Conservation (phyloP, 2,888 invertebrate species). For the Caenorhabditis uteleia region DNA sequence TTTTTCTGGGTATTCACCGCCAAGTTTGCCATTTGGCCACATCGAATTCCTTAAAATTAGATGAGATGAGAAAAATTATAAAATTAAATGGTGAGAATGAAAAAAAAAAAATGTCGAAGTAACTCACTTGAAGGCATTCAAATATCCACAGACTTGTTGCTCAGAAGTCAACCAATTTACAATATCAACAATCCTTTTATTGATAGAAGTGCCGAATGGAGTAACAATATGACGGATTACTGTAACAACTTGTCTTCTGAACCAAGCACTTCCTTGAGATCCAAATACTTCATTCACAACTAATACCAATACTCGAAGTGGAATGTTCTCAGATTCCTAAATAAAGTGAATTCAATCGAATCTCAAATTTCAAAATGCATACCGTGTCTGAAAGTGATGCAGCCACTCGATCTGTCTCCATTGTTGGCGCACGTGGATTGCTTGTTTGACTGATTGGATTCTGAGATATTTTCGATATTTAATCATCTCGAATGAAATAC, state of each 20-base stretch:
- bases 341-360: background rate
- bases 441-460: conserved; percentile 24
- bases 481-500: conserved; percentile 1
- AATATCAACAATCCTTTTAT: conserved; percentile 85
- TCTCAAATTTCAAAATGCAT: background rate
- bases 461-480: conserved; percentile 13
- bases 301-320: conserved; percentile 81
- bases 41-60: conserved; percentile 72
- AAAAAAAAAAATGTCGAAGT: no score
- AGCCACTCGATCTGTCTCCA: conserved; percentile 56
- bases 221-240: conserved; percentile 81
- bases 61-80: conserved; percentile 2
- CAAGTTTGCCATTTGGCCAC: conserved; percentile 75
- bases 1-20: conserved; percentile 73
- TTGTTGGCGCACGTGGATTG: conserved; percentile 13
- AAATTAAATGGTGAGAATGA: background rate
- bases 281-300: conserved; percentile 86
- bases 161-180: conserved; percentile 86
- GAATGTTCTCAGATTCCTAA: conserved; percentile 77
- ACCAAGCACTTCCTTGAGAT: conserved; percentile 83
- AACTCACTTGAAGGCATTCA: conserved; percentile 81
- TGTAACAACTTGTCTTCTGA: conserved; percentile 80
- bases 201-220: conserved; percentile 84
- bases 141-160: conserved; percentile 85
- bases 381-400: conserved; percentile 52